Evolutionary conservation across 1,140 invertebrate species (phyloP), one percentile per base, ranked within the genome.

Genomic region (Drosophila bifasciata): DNA sequence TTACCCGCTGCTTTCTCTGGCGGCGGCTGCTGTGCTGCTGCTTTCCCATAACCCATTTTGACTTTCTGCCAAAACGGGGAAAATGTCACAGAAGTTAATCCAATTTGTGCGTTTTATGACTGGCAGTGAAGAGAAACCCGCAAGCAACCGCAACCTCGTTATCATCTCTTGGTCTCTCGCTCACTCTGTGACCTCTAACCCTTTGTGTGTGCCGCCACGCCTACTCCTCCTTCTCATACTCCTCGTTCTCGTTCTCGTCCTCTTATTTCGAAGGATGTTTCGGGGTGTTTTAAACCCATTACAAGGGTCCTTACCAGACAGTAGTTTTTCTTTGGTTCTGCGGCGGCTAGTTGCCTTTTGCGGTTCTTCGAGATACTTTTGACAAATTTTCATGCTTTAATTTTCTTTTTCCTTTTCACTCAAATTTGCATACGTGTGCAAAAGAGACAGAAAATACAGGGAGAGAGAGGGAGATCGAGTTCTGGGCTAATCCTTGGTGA

Each of bases 231-330:
- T 23, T 39, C 36, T 44, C 19, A 17, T 19, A 11, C 25, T 50
- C 19, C 16, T 23, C 25, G 15, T 11, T 32, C 25, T 8, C 39
- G 21, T 25, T 41, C 7, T 17, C 23, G 1, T 36, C 17, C 19
- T 36, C 45, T 58, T 40, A 39, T 56, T 55, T 32, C 40, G 44
- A 48, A 36, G 32, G 23, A 69, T 79, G 74, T 72, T 63, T 36
- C 32, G 77, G 77, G 85, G 76, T 81, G 86, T 89, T 73, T 66
- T 89, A 89, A 89, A 76, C 77, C 86, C 86, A 89, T 89, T 89
- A 89, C 57, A 67, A 66, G 64, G 69, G 68, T 56, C 62, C 58
- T 70, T 23, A 60, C 53, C 62, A 58, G 58, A 77, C 59, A 64
- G 66, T 21, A 76, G 52, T 58, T 45, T 13, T 28, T 19, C 36